Percentiles rank a stretch among this genome's conserved stretches.
Conservation (phyloP, 2,113 vertebrate species). For the rat (Rattus norvegicus) region GRCr8 NC_086036.1:6752001-6752500, state of each 20-base stretch:
- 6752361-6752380: neutral
- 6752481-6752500: neutral
- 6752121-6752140: neutral
- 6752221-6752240: neutral
- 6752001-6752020: neutral
- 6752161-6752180: neutral
- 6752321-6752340: neutral
- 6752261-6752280: neutral
- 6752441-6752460: neutral
- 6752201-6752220: neutral
- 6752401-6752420: neutral
- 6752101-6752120: fast-evolving
- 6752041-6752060: neutral
- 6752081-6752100: neutral
- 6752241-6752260: neutral
- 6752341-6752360: neutral
- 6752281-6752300: neutral
- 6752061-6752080: neutral
- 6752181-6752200: neutral
- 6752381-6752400: neutral
- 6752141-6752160: neutral
- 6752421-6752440: neutral
- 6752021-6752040: neutral
- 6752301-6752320: neutral
- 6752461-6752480: neutral